These are phyloP conservation scores for Narcine bancroftii DNA, from an alignment of 2,113 vertebrate genomes.

Conservation along the genomic window DNA sequence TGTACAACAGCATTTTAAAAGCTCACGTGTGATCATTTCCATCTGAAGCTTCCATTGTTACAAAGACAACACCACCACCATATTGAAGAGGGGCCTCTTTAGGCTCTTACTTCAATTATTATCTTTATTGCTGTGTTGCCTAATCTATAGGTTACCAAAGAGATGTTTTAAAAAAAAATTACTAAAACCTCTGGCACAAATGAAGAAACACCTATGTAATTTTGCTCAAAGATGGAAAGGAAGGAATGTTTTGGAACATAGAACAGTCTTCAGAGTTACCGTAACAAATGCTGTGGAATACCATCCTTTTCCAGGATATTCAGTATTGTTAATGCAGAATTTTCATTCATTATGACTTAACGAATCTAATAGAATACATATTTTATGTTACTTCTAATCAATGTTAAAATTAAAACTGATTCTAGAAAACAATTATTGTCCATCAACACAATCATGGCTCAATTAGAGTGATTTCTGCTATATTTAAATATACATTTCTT, in stretches of 20 bases:
- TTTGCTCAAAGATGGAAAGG: background rate
- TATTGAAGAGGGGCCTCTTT: background rate
- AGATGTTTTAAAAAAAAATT: too few relatives aligned
- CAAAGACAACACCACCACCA: background rate
- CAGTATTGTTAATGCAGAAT: background rate
- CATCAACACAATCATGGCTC: background rate
- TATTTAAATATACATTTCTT: background rate
- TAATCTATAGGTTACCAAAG: background rate
- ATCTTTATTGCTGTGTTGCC: background rate
- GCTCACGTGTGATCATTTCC: background rate
- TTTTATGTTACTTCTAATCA: background rate
- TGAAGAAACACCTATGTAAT: background rate
- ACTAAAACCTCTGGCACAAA: background rate
- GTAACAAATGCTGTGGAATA: background rate
- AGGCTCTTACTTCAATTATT: background rate
- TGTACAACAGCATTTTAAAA: constrained; percentile 13
- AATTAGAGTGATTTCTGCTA: background rate
- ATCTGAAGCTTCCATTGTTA: background rate
- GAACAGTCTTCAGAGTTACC: background rate
- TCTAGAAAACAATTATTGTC: background rate
- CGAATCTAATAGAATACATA: background rate
- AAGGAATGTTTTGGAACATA: background rate
- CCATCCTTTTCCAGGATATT: background rate
- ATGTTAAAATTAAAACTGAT: background rate
- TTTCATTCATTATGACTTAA: background rate